Base-by-base conservation (phyloP, 2,888 invertebrate species). In the Ormia ochracea region DNA sequence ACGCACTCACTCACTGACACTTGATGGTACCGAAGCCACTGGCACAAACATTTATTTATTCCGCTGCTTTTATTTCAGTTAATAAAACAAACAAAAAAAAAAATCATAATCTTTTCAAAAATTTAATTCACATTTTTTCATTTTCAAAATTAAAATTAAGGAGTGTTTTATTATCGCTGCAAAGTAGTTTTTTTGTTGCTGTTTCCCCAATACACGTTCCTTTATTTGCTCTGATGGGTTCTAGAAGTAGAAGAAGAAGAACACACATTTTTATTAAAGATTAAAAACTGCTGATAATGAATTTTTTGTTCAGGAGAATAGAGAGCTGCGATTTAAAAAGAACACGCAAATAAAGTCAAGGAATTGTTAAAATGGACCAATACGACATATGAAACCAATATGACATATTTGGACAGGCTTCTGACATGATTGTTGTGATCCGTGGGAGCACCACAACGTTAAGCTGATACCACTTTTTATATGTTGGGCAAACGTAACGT, bases 221-320 rank as follows among this genome's bases (percentile, higher is more conserved):
- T 38, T 65, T 63, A 23, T 68, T 54, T 52, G 43, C n/a, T 43
- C 41, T 58, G 69, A 54, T 14, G 52, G 54, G 48, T 66, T 50
- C 50, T 50, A 28, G n/a, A 26, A 50, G 28, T 28, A 50, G 3
- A 50, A 50, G 14, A n/a, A 50, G 21, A 56, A 31, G 3, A 58
- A 70, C 12, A 70, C 3, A 58, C 17, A 63, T 36, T 33, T 68
- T 28, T 73, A 38, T 79, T 33, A 28, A 26, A 80, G 80, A 80
- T 80, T 68, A 68, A 68, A 28, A 48, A 68, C 12, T 48, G 48
- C 63, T 63, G 80, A 80, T 80, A 76, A 76, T 41, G 56, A 45
- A 58, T 65, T 61, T 43, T 54, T n/a, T n/a, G n/a, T 28, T 31
- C 7, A 41, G 43, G 41, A 28, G 50, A 10, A 41, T 50, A n/a